Conservation (phyloP, 1,140 invertebrate genomes). For the Camponotus pennsylvanicus region DNA sequence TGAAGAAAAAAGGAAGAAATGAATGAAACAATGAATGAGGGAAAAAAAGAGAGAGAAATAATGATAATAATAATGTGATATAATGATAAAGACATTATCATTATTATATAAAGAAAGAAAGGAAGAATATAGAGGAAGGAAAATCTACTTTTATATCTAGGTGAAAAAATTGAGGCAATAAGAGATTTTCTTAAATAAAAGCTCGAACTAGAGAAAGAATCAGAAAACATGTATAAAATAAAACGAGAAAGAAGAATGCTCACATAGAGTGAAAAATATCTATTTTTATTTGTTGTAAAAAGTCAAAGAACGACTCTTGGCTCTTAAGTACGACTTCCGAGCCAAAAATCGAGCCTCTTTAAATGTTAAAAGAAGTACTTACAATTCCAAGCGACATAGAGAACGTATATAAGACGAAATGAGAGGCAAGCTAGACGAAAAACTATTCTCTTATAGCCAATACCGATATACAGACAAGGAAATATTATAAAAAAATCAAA, state of each 20-base stretch:
- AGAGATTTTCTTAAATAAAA: background rate
- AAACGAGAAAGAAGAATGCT: background rate
- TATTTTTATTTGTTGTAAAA: background rate
- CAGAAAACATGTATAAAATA: background rate
- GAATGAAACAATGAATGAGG: background rate
- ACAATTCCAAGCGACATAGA: background rate
- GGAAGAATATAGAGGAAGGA: background rate
- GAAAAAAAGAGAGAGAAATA: background rate
- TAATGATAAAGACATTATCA: background rate
- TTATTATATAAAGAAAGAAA: background rate
- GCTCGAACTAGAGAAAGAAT: background rate
- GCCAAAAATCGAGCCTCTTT: background rate
- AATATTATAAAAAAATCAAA: background rate
- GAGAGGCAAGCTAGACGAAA: background rate
- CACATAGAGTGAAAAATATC: background rate
- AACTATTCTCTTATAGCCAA: background rate
- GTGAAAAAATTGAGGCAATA: background rate
- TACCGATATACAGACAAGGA: background rate
- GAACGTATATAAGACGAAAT: too few relatives aligned
- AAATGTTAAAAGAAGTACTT: constrained; percentile 1
- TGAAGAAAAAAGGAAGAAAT: background rate
- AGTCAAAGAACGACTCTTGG: background rate
- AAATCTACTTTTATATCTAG: background rate
- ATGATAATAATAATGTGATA: background rate
- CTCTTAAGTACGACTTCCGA: background rate